phyloP scores from a whole-genome alignment of 2,888 invertebrate species.

The Acrobasis repandana region DNA sequence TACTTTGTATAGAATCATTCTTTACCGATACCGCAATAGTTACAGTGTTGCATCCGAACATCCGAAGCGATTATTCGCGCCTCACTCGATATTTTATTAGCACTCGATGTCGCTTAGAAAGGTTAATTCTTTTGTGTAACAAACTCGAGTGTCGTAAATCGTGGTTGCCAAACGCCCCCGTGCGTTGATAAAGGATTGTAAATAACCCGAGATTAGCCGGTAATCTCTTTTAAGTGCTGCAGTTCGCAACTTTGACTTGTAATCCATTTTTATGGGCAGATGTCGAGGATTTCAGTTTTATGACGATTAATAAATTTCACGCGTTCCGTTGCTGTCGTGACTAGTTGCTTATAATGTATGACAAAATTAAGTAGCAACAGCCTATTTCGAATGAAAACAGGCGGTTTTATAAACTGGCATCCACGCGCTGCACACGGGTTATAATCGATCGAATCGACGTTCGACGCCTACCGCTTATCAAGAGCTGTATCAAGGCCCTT shows the following conservation, averaged over 20 bases:
- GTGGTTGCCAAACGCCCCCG: slow-evolving; percentile 57
- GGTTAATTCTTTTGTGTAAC: slow-evolving; percentile 71
- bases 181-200: slow-evolving; percentile 74
- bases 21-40: slow-evolving; percentile 41
- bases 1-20: slow-evolving; percentile 56
- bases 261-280: slow-evolving; percentile 57
- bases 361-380: background rate
- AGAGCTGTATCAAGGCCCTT: slow-evolving; percentile 77
- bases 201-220: slow-evolving; percentile 70
- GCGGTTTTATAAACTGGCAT: slow-evolving; percentile 33
- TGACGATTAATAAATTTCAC: slow-evolving; percentile 37
- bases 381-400: slow-evolving; percentile 27
- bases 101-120: slow-evolving; percentile 76
- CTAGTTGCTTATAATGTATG: background rate
- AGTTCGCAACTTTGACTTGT: slow-evolving; percentile 64
- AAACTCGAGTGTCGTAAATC: slow-evolving; percentile 69
- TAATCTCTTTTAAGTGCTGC: slow-evolving; percentile 68
- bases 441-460: slow-evolving; percentile 75
- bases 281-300: slow-evolving; percentile 39
- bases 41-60: slow-evolving; percentile 67
- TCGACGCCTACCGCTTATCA: slow-evolving; percentile 78
- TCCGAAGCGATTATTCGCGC: slow-evolving; percentile 65
- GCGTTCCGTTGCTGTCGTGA: slow-evolving; percentile 25
- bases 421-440: slow-evolving; percentile 49
- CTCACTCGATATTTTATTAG: slow-evolving; percentile 70